phyloP scores from a whole-genome alignment of 2,888 invertebrate genomes.

The Orthonevra nobilis region DNA sequence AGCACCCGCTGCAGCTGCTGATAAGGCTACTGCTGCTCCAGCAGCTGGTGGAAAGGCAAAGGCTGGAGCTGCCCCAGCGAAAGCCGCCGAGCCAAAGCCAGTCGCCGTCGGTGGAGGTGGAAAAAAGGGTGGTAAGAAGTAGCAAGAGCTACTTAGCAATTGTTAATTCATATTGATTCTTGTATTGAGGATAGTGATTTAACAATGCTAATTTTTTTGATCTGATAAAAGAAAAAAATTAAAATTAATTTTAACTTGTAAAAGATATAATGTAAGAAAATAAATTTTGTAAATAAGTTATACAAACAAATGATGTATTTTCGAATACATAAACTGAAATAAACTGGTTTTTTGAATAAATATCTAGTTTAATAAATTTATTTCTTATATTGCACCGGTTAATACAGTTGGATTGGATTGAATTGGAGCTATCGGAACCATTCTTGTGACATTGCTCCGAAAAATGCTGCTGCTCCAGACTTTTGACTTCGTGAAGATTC shows the following conservation, averaged over 20 bases:
- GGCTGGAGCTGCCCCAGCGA: slow-evolving; percentile 9
- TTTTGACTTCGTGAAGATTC: slow-evolving; percentile 77
- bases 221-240: slow-evolving; percentile 19
- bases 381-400: slow-evolving; percentile 56
- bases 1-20: slow-evolving; percentile 67
- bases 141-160: slow-evolving; percentile 51
- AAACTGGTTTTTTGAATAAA: slow-evolving; percentile 46
- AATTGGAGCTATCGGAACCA: slow-evolving; percentile 84
- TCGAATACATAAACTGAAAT: slow-evolving; percentile 40
- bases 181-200: slow-evolving; percentile 17
- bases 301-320: slow-evolving; percentile 23
- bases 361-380: slow-evolving; percentile 42
- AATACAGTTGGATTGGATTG: slow-evolving; percentile 36
- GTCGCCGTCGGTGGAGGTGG: slow-evolving; percentile 73
- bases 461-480: slow-evolving; percentile 89
- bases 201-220: slow-evolving; percentile 17
- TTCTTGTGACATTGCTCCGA: slow-evolving; percentile 90
- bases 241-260: slow-evolving; percentile 16
- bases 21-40: slow-evolving; percentile 26
- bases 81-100: slow-evolving; percentile 69
- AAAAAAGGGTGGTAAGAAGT: slow-evolving; percentile 78
- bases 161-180: slow-evolving; percentile 18
- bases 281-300: slow-evolving; percentile 29
- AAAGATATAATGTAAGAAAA: slow-evolving; percentile 26
- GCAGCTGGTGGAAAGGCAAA: slow-evolving; percentile 60